Evolutionary conservation across 2,797 vertebrate species (phyloP).

Genomic region (Gymnothorax reevesii): DNA sequence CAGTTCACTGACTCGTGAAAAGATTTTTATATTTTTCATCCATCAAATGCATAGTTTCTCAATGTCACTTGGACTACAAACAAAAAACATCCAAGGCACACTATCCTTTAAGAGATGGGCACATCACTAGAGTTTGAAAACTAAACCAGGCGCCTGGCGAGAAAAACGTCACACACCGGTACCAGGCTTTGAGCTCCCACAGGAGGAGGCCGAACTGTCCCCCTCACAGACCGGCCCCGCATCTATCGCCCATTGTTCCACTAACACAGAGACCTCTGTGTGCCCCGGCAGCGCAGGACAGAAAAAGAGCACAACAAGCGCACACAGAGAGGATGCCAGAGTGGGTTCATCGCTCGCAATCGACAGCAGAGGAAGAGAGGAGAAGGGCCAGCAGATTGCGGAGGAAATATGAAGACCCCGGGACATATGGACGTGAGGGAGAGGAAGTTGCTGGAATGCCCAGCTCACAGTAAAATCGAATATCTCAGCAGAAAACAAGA

Average conservation of each 20-base stretch:
- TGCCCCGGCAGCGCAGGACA: not conserved
- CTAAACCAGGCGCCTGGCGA: not conserved
- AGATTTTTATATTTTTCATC: too few relatives aligned
- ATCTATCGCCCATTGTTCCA: slow-evolving; percentile 27
- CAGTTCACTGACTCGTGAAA: too few relatives aligned
- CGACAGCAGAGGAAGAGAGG: not conserved
- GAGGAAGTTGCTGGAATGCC: not conserved
- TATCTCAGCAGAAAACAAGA: not conserved
- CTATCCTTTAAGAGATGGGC: too few relatives aligned
- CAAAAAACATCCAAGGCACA: not conserved
- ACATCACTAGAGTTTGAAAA: not conserved
- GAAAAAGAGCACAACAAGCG: not conserved
- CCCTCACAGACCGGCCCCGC: not conserved
- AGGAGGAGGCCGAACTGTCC: not conserved
- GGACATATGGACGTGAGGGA: not conserved
- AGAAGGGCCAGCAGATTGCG: not conserved
- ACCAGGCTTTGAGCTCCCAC: not conserved
- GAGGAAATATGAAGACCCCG: not conserved
- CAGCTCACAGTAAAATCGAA: not conserved
- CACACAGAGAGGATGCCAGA: not conserved
- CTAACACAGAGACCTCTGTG: slow-evolving; percentile 27
- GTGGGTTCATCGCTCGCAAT: too few relatives aligned
- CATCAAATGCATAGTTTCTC: too few relatives aligned
- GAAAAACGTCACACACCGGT: not conserved
- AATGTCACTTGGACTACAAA: not conserved